Evolutionary conservation across 2,113 vertebrate species (phyloP), one percentile per base, ranked within the genome.

Genomic region (Pungitius pungitius): DNA sequence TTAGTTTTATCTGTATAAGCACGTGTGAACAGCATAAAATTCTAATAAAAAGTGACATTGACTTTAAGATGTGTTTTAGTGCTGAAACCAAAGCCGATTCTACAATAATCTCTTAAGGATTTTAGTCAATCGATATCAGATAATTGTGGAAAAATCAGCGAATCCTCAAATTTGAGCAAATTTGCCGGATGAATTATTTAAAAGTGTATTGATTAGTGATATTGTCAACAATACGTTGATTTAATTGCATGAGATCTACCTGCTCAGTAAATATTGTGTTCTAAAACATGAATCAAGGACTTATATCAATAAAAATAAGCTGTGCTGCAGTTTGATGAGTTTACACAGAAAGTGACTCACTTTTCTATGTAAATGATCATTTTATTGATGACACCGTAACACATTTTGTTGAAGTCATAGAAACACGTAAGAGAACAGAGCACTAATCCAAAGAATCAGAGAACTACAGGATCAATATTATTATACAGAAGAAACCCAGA

Each of bases 321-420:
- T 42, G 3, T 33, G 40, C 30, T 65, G 40, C 54, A 45, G 4
- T 42, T 51, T 27, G 17, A 40, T 18, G 2, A 22, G 39, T 56
- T 22, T 70, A n/a, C 56, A 71, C 18, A 71, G 26, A 80, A 22
- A 56, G 12, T 30, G 42, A 33, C 20, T 57, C 5, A 49, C 15
- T 66, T 77, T 73, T 81, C 65, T 90, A 92, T 88, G 92, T 88
- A 88, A 91, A 91, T 77, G 47, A 71, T 91, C 47, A 66, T 90
- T 91, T 93, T 94, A 94, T 92, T 94, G 90, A 75, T 86, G 92
- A 93, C 87, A 93, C 90, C 73, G 4, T 85, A 92, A 91, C 91
- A 94, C 90, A 90, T 93, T 85, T 84, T 86, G 59, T 92, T 90
- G 20, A 93, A 92, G 90, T 93, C 81, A 89, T 89, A 90, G 92